Conservation (phyloP, 2,888 invertebrate species). For the Machimus rusticus region DNA sequence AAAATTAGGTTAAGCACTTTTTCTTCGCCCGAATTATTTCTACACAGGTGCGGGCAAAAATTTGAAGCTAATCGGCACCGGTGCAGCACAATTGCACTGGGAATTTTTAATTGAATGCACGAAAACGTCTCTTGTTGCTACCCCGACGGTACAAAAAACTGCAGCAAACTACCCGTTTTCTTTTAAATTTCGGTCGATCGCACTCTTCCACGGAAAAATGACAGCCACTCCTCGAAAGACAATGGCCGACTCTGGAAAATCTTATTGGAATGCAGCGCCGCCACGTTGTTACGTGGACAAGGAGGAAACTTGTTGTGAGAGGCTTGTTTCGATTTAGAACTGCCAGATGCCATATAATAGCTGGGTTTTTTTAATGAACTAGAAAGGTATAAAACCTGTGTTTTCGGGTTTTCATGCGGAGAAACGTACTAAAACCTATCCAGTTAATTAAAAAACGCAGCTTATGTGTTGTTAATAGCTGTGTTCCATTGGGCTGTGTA, state of each 20-base stretch:
- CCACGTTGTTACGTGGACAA: slow-evolving; percentile 9
- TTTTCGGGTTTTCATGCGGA: too few relatives aligned
- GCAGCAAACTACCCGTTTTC: neutral
- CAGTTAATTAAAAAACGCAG: too few relatives aligned
- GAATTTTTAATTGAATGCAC: neutral
- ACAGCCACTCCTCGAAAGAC: slow-evolving; percentile 48
- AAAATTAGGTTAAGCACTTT: slow-evolving; percentile 37
- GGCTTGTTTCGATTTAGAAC: neutral
- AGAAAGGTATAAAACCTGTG: too few relatives aligned
- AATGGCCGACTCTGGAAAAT: slow-evolving; percentile 56
- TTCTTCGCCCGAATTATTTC: neutral
- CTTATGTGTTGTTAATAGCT: too few relatives aligned
- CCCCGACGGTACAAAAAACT: neutral
- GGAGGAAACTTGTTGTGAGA: neutral
- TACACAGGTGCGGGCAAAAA: neutral
- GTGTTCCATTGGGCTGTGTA: too few relatives aligned
- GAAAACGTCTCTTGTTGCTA: neutral
- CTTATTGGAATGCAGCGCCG: slow-evolving; percentile 47
- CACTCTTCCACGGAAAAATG: slow-evolving; percentile 30
- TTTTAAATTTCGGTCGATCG: neutral
- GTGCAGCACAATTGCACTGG: neutral
- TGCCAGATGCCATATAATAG: neutral
- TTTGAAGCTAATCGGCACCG: neutral
- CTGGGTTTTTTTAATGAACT: too few relatives aligned
- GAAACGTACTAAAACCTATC: too few relatives aligned